phyloP scores from a whole-genome alignment of 1,140 invertebrate genomes.

The Sogatella furcifera region DNA sequence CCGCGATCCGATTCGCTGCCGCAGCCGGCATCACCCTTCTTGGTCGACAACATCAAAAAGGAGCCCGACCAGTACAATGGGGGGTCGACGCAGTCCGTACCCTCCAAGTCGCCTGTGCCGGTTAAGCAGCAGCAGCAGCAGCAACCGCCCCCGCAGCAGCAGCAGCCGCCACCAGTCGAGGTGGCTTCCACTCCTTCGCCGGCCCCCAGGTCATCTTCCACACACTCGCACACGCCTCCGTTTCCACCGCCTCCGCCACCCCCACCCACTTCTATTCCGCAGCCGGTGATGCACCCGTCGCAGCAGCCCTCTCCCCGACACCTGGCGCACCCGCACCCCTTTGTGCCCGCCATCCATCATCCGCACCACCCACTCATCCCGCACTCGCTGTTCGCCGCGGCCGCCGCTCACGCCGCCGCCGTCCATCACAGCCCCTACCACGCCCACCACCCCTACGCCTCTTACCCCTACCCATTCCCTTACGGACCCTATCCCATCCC shows the following conservation, averaged over 20 bases:
- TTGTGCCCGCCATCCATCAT: conserved; percentile 49
- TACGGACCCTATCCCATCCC: conserved; percentile 57
- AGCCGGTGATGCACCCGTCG: conserved; percentile 54
- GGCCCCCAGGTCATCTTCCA: conserved; percentile 17
- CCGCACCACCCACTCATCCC: conserved; percentile 56
- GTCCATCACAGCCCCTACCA: conserved; percentile 41
- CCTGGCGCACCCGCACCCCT: conserved; percentile 51
- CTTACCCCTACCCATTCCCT: conserved; percentile 50
- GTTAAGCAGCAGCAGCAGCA: no score
- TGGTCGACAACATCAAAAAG: conserved; percentile 55
- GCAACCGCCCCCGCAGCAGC: conserved; percentile 21
- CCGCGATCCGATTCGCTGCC: conserved; percentile 10
- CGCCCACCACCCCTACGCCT: conserved; percentile 53
- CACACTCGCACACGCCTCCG: conserved; percentile 22
- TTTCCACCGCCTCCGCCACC: conserved; percentile 27
- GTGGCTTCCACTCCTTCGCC: conserved; percentile 32
- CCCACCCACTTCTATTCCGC: conserved; percentile 51
- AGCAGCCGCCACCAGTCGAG: not conserved
- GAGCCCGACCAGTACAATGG: conserved; percentile 45
- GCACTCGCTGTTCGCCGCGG: conserved; percentile 47
- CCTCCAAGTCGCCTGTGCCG: conserved; percentile 25
- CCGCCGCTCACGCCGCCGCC: conserved; percentile 43
- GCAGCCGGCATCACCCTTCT: conserved; percentile 16
- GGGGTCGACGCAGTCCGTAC: conserved; percentile 34
- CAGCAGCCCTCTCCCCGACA: conserved; percentile 50